These are phyloP conservation scores for Platerodrilus igneus DNA, from an alignment of 2,888 invertebrate species.

Conservation along the genomic window DNA sequence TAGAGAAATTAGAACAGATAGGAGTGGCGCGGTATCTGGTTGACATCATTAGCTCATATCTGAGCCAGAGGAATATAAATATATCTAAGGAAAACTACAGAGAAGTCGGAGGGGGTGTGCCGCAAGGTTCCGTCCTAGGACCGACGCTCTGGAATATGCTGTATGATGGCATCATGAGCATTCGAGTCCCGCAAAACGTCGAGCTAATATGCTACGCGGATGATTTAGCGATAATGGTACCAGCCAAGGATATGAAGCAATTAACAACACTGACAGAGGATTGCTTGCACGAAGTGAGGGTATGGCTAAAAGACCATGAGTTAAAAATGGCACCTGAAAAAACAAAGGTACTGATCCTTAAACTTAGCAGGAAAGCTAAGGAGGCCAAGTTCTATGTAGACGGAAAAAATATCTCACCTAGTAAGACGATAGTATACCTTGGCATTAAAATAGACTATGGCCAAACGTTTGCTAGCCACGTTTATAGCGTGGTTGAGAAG, in stretches of 20 bases:
- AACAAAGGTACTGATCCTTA: constrained; percentile 8
- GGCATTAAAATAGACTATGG: no score
- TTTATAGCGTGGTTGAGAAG: no score
- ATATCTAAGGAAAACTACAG: not conserved
- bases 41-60: not conserved
- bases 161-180: no score
- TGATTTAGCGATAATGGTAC: not conserved
- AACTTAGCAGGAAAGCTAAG: no score
- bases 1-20: no score
- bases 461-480: no score
- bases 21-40: not conserved
- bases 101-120: constrained; percentile 9
- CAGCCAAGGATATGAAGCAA: constrained; percentile 1
- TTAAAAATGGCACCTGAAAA: constrained; percentile 7
- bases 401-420: no score
- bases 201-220: constrained; percentile 2
- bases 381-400: no score
- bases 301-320: constrained; percentile 8
- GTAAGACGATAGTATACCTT: no score
- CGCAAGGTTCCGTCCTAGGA: constrained; percentile 15
- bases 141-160: constrained; percentile 14
- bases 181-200: no score
- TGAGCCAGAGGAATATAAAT: not conserved
- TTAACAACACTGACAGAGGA: constrained; percentile 4
- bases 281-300: not conserved